These are phyloP conservation scores for Trematomus loennbergii DNA, from an alignment of 2,113 vertebrate species.

Conservation along the genomic window DNA sequence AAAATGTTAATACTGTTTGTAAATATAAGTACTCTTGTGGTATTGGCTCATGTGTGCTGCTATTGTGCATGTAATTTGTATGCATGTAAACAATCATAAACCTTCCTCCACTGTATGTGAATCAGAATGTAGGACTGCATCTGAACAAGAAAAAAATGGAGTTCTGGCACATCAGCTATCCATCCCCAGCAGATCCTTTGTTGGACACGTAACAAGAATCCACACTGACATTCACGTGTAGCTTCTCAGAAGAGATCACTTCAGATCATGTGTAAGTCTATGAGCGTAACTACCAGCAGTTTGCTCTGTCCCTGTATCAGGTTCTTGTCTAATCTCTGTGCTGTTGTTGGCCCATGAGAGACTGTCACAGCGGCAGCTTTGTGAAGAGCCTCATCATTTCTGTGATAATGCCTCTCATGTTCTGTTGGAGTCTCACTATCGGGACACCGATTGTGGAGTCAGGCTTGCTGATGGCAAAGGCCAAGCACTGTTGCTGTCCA, in stretches of 20 bases:
- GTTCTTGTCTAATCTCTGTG: conserved; percentile 70
- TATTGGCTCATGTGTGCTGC: background rate
- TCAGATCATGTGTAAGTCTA: conserved; percentile 25
- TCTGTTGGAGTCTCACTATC: conserved; percentile 60
- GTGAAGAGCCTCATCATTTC: conserved; percentile 70
- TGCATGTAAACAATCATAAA: background rate
- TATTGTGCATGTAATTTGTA: background rate
- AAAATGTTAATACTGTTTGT: background rate
- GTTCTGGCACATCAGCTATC: background rate
- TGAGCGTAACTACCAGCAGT: conserved; percentile 19
- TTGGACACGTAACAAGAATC: conserved; percentile 11
- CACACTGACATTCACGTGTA: conserved; percentile 3
- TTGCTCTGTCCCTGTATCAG: conserved; percentile 30
- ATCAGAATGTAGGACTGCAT: conserved; percentile 7
- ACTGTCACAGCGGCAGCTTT: conserved; percentile 57
- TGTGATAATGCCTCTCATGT: conserved; percentile 65
- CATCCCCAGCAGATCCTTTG: background rate
- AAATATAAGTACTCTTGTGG: background rate
- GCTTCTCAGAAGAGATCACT: conserved; percentile 23
- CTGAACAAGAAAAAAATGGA: background rate
- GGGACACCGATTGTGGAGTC: conserved; percentile 43
- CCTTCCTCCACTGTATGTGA: background rate
- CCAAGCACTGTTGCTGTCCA: conserved; percentile 10
- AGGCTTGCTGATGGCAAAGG: conserved; percentile 30
- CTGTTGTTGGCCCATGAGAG: conserved; percentile 69